Evolutionary conservation across 53 echinoderm and acorn worm genomes (phyloP).

Genomic region (Apostichopus leukothele): DNA sequence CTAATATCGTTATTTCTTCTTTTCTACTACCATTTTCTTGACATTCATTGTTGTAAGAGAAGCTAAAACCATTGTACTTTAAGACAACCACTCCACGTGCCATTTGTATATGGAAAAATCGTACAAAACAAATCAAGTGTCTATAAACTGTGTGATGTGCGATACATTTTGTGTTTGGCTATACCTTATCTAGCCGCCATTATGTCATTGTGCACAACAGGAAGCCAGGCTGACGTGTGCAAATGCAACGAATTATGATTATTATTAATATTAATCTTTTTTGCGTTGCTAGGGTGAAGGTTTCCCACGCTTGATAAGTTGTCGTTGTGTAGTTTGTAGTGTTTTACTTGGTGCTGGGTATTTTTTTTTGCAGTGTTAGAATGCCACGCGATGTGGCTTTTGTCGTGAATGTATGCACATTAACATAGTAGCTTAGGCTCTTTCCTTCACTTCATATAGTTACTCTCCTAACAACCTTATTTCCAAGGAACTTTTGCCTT

Average conservation of each 20-base stretch:
- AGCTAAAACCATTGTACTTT: not conserved
- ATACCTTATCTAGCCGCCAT: not conserved
- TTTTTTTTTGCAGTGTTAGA: not conserved
- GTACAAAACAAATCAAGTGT: not conserved
- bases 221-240: not conserved
- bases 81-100: not conserved
- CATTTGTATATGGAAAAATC: not conserved
- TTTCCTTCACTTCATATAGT: not conserved
- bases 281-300: not conserved
- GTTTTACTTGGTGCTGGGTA: slow-evolving; percentile 1
- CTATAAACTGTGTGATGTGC: not conserved
- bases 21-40: not conserved
- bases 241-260: not conserved
- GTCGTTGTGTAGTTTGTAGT: not conserved
- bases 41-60: too few species aligned
- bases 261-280: not conserved
- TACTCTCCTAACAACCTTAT: too few species aligned
- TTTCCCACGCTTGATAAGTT: not conserved
- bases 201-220: slow-evolving; percentile 1
- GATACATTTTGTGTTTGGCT: not conserved
- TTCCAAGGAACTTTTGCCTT: too few species aligned
- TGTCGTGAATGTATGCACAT: slow-evolving; percentile 41
- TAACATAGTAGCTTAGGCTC: not conserved
- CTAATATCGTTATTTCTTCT: not conserved
- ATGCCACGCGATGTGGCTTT: slow-evolving; percentile 45